phyloP scores from a whole-genome alignment of 2,113 vertebrate species.

The Cyphomyrus plagiostoma region DNA sequence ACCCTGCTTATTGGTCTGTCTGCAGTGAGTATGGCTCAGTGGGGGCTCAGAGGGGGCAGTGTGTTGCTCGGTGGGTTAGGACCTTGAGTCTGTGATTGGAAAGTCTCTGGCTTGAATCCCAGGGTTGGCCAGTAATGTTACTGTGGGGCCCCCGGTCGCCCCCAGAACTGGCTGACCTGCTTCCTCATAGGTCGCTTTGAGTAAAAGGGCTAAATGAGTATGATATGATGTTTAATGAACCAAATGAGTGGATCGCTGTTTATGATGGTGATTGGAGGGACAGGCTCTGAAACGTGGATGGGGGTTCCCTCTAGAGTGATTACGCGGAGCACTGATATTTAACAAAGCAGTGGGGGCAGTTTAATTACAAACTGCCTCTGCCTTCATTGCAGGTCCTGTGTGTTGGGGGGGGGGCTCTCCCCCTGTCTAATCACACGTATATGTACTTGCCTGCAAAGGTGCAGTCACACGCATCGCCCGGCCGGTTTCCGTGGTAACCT shows the following conservation, averaged over 20 bases:
- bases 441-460: constrained; percentile 33
- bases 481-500: not conserved
- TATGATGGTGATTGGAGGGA: not conserved
- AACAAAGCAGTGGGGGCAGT: not conserved
- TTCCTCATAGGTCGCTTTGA: not conserved
- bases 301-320: not conserved
- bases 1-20: not conserved
- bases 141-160: not conserved
- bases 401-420: constrained; percentile 4
- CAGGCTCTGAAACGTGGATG: not conserved
- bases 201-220: not conserved
- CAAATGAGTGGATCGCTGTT: not conserved
- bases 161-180: not conserved
- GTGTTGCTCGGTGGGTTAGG: not conserved
- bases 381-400: not conserved
- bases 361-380: not conserved
- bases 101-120: not conserved
- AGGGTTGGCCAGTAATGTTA: not conserved
- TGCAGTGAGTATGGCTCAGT: not conserved
- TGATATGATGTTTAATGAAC: not conserved
- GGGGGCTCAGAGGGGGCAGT: not conserved
- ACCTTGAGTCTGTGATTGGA: not conserved
- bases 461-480: not conserved
- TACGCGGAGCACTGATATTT: not conserved
- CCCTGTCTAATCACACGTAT: not conserved